Percentiles rank a stretch among this genome's conserved stretches.
These are phyloP conservation scores for Arizona elegans DNA, from an alignment of 2,113 vertebrate genomes.

Conservation along the genomic window DNA sequence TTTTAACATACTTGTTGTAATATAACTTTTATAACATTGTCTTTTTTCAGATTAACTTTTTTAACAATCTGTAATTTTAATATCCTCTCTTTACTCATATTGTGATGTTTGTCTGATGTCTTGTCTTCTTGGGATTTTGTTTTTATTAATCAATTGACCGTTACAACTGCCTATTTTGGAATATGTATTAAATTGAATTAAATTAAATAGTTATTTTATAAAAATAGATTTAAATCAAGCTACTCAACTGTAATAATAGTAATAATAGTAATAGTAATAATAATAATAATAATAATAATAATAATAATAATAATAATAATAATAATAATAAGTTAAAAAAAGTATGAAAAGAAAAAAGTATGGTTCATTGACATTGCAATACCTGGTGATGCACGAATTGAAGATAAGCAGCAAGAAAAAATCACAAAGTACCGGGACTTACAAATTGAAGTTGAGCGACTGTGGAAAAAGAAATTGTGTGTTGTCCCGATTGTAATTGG, in stretches of 20 bases:
- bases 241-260: not conserved
- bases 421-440: too few relatives aligned
- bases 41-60: not conserved
- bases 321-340: too few relatives aligned
- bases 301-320: too few relatives aligned
- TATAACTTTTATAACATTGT: not conserved
- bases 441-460: too few relatives aligned
- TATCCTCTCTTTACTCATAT: not conserved
- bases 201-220: not conserved
- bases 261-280: not conserved
- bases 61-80: not conserved
- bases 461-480: too few relatives aligned
- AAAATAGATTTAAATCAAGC: not conserved
- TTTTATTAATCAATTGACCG: not conserved
- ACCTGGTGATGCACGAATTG: too few relatives aligned
- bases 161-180: not conserved
- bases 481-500: too few relatives aligned
- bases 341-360: too few relatives aligned
- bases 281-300: too few relatives aligned
- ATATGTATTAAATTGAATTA: not conserved
- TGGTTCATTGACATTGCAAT: too few relatives aligned
- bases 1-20: not conserved
- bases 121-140: not conserved
- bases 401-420: too few relatives aligned
- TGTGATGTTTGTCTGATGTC: not conserved